phyloP scores from a whole-genome alignment of 2,113 vertebrate species.

The Riparia riparia region DNA sequence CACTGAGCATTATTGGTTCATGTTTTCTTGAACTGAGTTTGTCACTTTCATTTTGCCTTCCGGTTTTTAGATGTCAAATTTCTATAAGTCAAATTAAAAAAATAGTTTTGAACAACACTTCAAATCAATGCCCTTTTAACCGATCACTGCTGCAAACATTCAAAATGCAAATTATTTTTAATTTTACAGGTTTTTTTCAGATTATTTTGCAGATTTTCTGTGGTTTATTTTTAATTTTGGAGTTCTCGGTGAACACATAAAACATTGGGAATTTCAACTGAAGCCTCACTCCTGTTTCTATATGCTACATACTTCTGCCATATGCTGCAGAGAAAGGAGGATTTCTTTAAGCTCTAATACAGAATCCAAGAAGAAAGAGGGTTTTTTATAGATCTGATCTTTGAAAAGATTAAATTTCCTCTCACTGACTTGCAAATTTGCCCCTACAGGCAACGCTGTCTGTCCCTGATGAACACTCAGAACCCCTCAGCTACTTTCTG shows the following conservation, averaged over 20 bases:
- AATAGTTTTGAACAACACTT: background rate
- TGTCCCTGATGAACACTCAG: background rate
- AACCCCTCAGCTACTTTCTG: slow-evolving; percentile 30
- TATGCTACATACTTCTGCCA: slow-evolving; percentile 26
- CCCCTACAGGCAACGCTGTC: slow-evolving; percentile 10
- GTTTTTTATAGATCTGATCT: slow-evolving; percentile 63
- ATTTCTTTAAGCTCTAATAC: slow-evolving; percentile 56
- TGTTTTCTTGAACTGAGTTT: background rate
- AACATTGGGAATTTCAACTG: background rate
- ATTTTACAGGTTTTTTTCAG: background rate
- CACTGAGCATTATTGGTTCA: background rate
- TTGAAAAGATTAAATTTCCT: slow-evolving; percentile 66
- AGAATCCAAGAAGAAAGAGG: slow-evolving; percentile 52
- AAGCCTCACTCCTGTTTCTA: background rate
- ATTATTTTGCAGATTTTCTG: background rate
- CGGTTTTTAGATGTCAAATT: background rate
- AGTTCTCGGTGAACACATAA: background rate
- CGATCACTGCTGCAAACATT: background rate
- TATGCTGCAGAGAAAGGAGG: slow-evolving; percentile 53
- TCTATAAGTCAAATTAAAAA: background rate
- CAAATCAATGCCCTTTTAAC: background rate
- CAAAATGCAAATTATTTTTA: background rate
- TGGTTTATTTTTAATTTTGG: background rate
- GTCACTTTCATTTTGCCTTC: background rate
- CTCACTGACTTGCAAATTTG: slow-evolving; percentile 55